Conservation (phyloP, 1,140 invertebrate genomes). For the Drosophila auraria region DNA sequence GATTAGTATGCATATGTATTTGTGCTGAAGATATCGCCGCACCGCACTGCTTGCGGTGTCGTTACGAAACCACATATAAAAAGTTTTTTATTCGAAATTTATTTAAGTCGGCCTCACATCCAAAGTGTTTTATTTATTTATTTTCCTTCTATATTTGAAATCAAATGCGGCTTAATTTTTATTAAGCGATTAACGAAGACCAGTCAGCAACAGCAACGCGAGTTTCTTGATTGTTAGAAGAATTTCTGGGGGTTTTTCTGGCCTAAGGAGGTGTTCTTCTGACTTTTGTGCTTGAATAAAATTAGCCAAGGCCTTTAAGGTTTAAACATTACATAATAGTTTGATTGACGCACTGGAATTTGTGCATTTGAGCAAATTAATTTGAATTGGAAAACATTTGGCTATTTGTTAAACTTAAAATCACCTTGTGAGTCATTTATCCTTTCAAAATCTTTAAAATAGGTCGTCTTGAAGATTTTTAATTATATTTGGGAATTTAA, state of each 20-base stretch:
- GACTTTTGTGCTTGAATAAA: background rate
- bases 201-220: constrained; percentile 35
- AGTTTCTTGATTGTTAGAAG: background rate
- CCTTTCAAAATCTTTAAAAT: too few relatives aligned
- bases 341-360: background rate
- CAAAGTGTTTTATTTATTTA: constrained; percentile 40
- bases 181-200: constrained; percentile 36
- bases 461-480: background rate
- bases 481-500: background rate
- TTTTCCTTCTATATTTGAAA: constrained; percentile 19
- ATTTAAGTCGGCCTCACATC: constrained; percentile 35
- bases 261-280: constrained; percentile 2
- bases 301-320: background rate
- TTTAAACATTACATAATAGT: background rate
- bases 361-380: background rate
- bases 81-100: constrained; percentile 59
- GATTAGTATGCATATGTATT: constrained; percentile 73
- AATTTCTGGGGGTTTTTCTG: constrained; percentile 1
- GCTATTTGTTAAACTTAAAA: background rate
- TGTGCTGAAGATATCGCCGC: constrained; percentile 68
- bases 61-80: constrained; percentile 70
- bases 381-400: background rate
- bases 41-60: constrained; percentile 19
- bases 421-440: background rate
- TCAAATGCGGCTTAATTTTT: constrained; percentile 37